Percentiles rank a stretch among this genome's conserved stretches.
These are phyloP conservation scores for Dasyurus viverrinus DNA, from an alignment of 2,113 vertebrate genomes.

Conservation along the genomic window DNA sequence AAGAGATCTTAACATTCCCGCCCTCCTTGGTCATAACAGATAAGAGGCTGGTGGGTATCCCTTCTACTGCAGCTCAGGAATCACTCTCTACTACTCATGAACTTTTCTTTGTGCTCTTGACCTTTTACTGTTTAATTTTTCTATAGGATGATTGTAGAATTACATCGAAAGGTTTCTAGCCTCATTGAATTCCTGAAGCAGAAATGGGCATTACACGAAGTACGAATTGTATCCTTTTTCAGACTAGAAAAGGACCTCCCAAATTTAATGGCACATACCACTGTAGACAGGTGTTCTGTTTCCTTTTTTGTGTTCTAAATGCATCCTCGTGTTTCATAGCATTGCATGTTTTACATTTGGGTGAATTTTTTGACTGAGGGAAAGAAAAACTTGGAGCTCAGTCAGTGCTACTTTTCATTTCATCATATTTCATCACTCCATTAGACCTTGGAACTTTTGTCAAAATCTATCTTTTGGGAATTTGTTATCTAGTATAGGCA, in stretches of 20 bases:
- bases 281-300: background rate
- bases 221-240: constrained; percentile 95
- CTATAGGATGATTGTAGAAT: constrained; percentile 96
- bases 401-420: background rate
- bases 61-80: background rate
- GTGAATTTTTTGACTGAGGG: background rate
- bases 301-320: background rate
- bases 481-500: background rate
- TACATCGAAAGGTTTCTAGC: constrained; percentile 97
- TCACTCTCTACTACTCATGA: background rate
- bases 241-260: background rate
- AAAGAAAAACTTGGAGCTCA: background rate
- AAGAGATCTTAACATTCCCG: background rate
- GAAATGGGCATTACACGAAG: constrained; percentile 97
- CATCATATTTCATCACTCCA: background rate
- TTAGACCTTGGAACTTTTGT: background rate
- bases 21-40: background rate
- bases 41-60: background rate
- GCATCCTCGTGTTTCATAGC: background rate
- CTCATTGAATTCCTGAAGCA: constrained; percentile 98
- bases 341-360: background rate
- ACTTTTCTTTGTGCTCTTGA: constrained; percentile 16
- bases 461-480: too few relatives aligned
- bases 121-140: constrained; percentile 17
- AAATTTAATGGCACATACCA: too few relatives aligned